Percentiles rank a stretch among this genome's conserved stretches.
phyloP scores from a whole-genome alignment of 2,888 invertebrate species.

The Plutella xylostella region DNA sequence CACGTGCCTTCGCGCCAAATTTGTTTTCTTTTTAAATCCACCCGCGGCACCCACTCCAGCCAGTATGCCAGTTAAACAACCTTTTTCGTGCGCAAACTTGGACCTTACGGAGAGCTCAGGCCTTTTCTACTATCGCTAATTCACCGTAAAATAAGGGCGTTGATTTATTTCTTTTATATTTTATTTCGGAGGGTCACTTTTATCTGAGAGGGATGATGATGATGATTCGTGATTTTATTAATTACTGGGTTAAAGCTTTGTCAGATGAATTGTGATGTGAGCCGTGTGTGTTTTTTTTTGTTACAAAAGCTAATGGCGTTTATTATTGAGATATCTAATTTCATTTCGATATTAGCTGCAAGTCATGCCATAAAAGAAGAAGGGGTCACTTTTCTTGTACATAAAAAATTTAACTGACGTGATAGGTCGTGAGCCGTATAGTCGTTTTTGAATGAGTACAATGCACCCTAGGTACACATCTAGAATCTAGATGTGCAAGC shows the following conservation, averaged over 20 bases:
- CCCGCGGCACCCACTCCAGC: conserved; percentile 9
- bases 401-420: no score
- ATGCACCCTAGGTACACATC: no score
- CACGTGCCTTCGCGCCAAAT: conserved; percentile 27
- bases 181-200: conserved; percentile 4
- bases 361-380: no score
- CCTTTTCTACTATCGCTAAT: conserved; percentile 30
- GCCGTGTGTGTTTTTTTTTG: no score
- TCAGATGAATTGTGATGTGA: no score
- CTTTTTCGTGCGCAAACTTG: neutral
- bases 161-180: conserved; percentile 30
- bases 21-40: conserved; percentile 17
- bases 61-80: conserved; percentile 7
- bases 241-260: neutral
- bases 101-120: conserved; percentile 9
- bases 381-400: no score
- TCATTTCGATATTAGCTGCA: no score
- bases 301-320: no score
- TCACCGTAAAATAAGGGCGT: conserved; percentile 33
- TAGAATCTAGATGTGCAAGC: no score
- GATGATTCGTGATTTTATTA: neutral
- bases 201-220: neutral
- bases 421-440: no score
- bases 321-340: no score
- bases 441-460: no score